Conservation (phyloP, 2,797 vertebrate genomes). For the Sebastes taczanowskii region DNA sequence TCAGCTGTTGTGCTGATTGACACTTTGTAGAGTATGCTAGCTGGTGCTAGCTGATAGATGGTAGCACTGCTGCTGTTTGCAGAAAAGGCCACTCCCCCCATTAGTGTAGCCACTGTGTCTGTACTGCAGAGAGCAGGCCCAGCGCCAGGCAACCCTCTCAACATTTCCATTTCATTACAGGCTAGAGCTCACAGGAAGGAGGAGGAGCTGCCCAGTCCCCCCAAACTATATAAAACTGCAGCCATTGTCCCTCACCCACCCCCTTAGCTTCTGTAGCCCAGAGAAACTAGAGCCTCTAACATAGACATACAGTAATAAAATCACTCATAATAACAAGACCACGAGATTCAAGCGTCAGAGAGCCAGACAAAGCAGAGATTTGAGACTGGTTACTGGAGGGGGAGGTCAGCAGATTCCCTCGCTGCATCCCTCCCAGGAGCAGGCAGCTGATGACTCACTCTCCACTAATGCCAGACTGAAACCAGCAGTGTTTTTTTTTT, state of each 20-base stretch:
- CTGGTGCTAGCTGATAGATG: slow-evolving; percentile 35
- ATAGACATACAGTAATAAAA: slow-evolving; percentile 41
- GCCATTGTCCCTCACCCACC: slow-evolving; percentile 30
- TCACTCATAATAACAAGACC: slow-evolving; percentile 41
- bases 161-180: slow-evolving; percentile 77
- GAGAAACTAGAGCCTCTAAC: slow-evolving; percentile 17
- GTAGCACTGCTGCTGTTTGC: slow-evolving; percentile 31
- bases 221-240: slow-evolving; percentile 63
- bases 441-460: slow-evolving; percentile 73
- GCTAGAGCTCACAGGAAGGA: slow-evolving; percentile 56
- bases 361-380: slow-evolving; percentile 61
- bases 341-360: slow-evolving; percentile 42
- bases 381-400: slow-evolving; percentile 40
- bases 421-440: slow-evolving; percentile 35
- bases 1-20: slow-evolving; percentile 72
- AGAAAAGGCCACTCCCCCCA: slow-evolving; percentile 54
- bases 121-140: slow-evolving; percentile 66
- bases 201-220: slow-evolving; percentile 47
- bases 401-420: slow-evolving; percentile 64
- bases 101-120: slow-evolving; percentile 45
- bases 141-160: slow-evolving; percentile 66
- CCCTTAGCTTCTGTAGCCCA: not conserved
- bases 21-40: not conserved
- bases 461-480: slow-evolving; percentile 58
- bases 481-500: slow-evolving; percentile 32